Percentiles rank a stretch among this genome's conserved stretches.
phyloP scores from a whole-genome alignment of 2,888 invertebrate species.

The Acanthosepion pharaonis region DNA sequence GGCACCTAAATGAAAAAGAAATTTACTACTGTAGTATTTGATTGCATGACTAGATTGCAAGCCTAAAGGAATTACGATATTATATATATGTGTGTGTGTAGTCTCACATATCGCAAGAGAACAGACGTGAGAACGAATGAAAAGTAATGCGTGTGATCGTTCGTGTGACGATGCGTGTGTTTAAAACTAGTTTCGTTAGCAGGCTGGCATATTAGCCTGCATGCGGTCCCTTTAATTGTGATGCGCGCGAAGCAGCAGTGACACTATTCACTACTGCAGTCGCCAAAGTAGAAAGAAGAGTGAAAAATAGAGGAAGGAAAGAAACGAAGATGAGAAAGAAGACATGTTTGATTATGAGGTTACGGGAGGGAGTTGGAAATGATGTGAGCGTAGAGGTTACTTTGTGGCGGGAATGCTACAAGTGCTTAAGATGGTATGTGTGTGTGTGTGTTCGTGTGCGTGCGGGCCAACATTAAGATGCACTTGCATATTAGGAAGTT shows the following conservation, averaged over 20 bases:
- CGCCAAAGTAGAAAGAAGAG: not conserved
- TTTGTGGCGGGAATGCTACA: not conserved
- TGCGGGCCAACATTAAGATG: not conserved
- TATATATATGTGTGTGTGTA: not conserved
- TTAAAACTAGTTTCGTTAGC: too few relatives aligned
- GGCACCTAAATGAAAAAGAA: not conserved
- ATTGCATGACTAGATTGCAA: not conserved
- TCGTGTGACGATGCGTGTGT: not conserved
- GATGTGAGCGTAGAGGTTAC: too few relatives aligned
- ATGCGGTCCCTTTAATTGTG: constrained; percentile 24
- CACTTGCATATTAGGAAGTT: too few relatives aligned
- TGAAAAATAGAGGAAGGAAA: not conserved
- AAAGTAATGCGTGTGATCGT: not conserved
- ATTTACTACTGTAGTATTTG: not conserved
- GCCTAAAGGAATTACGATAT: not conserved
- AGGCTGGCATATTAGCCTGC: too few relatives aligned
- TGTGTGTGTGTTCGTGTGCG: not conserved
- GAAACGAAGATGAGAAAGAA: not conserved
- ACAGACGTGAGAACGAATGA: too few relatives aligned
- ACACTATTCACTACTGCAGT: not conserved
- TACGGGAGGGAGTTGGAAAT: not conserved
- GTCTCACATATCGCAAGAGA: too few relatives aligned
- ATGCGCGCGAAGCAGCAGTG: not conserved
- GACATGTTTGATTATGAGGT: too few relatives aligned
- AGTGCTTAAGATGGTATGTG: not conserved